Evolutionary conservation across 2,888 invertebrate species (phyloP).

Genomic region (Rhamphomyia laevipes): DNA sequence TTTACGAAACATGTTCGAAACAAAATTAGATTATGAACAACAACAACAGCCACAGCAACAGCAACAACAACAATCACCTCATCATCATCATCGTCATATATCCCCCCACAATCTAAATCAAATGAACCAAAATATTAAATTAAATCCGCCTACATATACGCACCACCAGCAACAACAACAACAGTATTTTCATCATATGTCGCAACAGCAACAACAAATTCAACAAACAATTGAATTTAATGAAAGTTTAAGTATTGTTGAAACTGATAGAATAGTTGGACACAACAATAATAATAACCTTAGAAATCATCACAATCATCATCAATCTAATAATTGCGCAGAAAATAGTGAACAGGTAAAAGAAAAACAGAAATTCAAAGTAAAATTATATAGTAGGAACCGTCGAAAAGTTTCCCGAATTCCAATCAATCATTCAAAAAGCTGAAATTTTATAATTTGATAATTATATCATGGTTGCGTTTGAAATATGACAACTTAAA

Average conservation of each 20-base stretch:
- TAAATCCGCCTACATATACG: not conserved
- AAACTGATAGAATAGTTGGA: slow-evolving; percentile 11
- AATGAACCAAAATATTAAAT: not conserved
- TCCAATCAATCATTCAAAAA: too few species aligned
- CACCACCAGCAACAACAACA: not conserved
- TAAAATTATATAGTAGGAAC: not conserved
- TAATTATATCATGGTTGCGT: too few species aligned
- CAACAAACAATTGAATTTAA: slow-evolving; percentile 19
- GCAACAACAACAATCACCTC: not conserved
- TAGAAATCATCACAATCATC: slow-evolving; percentile 9
- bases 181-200: slow-evolving; percentile 12
- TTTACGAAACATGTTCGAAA: slow-evolving; percentile 35
- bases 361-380: not conserved
- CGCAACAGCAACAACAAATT: slow-evolving; percentile 6
- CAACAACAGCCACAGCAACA: not conserved
- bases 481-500: too few species aligned
- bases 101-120: slow-evolving; percentile 8
- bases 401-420: too few species aligned
- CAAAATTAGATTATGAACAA: slow-evolving; percentile 15
- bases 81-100: not conserved
- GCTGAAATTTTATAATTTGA: too few species aligned
- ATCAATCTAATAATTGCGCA: slow-evolving; percentile 6
- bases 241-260: slow-evolving; percentile 24
- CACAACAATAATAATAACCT: not conserved
- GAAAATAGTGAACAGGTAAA: slow-evolving; percentile 14